phyloP scores from a whole-genome alignment of 2,113 vertebrate genomes.

The Phasianus colchicus region DNA sequence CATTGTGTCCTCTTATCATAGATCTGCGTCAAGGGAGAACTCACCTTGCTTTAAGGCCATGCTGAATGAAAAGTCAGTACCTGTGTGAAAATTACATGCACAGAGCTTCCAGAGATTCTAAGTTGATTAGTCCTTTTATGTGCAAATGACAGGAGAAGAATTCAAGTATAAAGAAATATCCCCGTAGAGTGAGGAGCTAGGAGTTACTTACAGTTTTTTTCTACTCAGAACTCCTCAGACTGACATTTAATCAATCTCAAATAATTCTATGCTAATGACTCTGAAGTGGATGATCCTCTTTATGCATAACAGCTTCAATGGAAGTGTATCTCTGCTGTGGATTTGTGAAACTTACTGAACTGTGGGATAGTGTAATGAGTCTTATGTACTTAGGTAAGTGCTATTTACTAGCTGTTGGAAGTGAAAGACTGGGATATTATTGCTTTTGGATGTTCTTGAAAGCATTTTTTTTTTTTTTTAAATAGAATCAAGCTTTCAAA shows the following conservation, averaged over 20 bases:
- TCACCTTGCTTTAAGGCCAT: neutral
- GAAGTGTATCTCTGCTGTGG: neutral
- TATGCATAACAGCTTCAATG: neutral
- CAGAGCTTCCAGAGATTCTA: neutral
- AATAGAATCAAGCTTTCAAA: neutral
- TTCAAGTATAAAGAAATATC: neutral
- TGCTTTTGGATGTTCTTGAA: neutral
- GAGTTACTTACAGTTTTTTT: neutral
- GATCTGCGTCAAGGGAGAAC: constrained; percentile 3
- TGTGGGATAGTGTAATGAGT: neutral
- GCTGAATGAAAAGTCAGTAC: neutral
- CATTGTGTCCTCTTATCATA: neutral
- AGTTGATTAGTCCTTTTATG: neutral
- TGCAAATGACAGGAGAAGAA: constrained; percentile 26
- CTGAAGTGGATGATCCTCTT: neutral
- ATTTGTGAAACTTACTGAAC: neutral
- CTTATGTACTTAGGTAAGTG: neutral
- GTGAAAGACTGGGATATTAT: neutral
- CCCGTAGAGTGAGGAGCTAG: neutral
- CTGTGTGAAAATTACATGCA: neutral
- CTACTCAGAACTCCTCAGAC: neutral
- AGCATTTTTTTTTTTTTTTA: neutral
- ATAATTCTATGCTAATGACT: neutral
- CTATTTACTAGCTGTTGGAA: neutral
- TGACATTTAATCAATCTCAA: neutral